These are phyloP conservation scores for Amazona vittata DNA, from an alignment of 2,113 vertebrate species.

Conservation along the genomic window DNA sequence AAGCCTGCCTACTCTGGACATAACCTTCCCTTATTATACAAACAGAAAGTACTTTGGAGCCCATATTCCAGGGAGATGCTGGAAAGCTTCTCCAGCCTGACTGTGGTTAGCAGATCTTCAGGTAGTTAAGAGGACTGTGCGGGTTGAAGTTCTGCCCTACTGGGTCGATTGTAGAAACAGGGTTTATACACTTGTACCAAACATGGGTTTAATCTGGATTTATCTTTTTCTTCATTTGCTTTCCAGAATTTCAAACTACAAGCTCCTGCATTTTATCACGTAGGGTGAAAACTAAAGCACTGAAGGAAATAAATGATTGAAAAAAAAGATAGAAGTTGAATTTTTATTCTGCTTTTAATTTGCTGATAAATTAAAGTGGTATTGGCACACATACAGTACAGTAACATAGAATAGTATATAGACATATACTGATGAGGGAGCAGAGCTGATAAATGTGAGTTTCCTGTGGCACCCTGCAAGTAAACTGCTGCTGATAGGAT, in stretches of 20 bases:
- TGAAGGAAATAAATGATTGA: not conserved
- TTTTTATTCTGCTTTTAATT: slow-evolving; percentile 40
- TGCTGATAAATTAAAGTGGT: slow-evolving; percentile 42
- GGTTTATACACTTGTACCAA: not conserved
- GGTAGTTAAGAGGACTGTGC: not conserved
- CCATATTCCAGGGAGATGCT: not conserved
- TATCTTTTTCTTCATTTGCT: not conserved
- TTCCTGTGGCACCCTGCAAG: slow-evolving; percentile 67
- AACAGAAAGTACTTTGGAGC: not conserved
- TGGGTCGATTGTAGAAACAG: not conserved
- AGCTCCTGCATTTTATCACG: not conserved
- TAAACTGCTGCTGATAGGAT: slow-evolving; percentile 49
- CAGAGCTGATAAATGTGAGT: slow-evolving; percentile 35
- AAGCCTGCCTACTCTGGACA: not conserved
- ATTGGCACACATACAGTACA: slow-evolving; percentile 1
- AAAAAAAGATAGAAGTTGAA: not conserved
- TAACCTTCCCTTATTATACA: not conserved
- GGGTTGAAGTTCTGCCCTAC: not conserved
- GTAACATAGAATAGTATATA: not conserved
- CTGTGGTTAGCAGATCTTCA: not conserved
- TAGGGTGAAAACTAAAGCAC: not conserved
- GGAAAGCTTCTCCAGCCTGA: not conserved
- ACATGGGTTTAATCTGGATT: not conserved
- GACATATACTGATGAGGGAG: slow-evolving; percentile 26
- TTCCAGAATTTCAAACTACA: not conserved